phyloP scores from a whole-genome alignment of 2,888 invertebrate genomes.

The Apodemia zela region DNA sequence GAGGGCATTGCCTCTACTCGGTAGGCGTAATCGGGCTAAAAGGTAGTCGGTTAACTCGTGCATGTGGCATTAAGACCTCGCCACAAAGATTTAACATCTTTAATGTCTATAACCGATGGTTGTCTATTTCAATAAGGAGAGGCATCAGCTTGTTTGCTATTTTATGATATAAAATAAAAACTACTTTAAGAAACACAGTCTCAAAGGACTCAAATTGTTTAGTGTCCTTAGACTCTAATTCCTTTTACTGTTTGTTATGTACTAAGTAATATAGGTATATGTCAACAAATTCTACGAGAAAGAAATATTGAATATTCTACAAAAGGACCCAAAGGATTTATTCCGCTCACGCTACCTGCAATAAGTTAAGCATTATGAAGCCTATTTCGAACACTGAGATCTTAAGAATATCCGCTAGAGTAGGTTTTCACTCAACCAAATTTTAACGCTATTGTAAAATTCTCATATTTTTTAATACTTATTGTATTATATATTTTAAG shows the following conservation, averaged over 20 bases:
- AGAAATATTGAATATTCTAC: constrained; percentile 4
- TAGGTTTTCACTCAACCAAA: constrained; percentile 13
- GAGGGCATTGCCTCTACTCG: too few relatives aligned
- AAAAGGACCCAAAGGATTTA: constrained; percentile 2
- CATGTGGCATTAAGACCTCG: too few relatives aligned
- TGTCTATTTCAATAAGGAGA: too few relatives aligned
- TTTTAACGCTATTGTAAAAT: background rate
- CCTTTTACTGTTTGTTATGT: background rate
- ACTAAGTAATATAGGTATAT: background rate
- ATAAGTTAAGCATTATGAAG: constrained; percentile 12
- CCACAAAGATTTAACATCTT: too few relatives aligned
- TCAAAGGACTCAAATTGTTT: too few relatives aligned
- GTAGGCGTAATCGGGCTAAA: too few relatives aligned
- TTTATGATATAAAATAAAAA: too few relatives aligned
- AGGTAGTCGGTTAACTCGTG: too few relatives aligned
- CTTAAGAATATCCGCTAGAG: constrained; percentile 6
- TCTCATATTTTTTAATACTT: background rate
- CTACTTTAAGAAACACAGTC: too few relatives aligned
- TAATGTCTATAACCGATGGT: too few relatives aligned
- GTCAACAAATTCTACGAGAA: background rate
- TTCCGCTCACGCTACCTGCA: constrained; percentile 7
- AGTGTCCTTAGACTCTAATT: background rate
- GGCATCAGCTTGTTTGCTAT: too few relatives aligned
- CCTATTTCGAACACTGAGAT: constrained; percentile 11
- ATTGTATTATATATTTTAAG: background rate